phyloP scores from a whole-genome alignment of 1,140 invertebrate species.

The Phenacoccus solenopsis region DNA sequence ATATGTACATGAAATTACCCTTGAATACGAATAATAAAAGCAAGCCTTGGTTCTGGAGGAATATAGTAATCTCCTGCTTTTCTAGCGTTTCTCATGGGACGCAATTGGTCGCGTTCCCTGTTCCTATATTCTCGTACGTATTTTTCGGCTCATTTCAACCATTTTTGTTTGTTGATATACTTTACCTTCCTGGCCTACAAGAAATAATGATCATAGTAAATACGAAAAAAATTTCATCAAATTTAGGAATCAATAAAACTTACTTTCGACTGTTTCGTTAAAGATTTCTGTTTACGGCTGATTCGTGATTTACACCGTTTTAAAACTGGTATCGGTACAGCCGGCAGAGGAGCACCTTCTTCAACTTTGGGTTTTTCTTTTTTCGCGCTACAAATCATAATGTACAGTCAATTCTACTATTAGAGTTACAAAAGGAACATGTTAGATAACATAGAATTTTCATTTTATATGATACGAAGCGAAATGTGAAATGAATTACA shows the following conservation, averaged over 20 bases:
- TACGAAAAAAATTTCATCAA: background rate
- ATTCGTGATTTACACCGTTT: slow-evolving; percentile 18
- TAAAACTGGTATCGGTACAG: slow-evolving; percentile 21
- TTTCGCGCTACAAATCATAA: background rate
- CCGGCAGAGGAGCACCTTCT: background rate
- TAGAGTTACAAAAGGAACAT: background rate
- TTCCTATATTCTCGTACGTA: slow-evolving; percentile 88
- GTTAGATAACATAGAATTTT: background rate
- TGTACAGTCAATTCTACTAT: background rate
- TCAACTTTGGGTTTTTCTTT: background rate
- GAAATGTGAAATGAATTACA: background rate
- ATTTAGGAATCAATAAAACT: slow-evolving; percentile 7
- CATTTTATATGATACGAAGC: background rate
- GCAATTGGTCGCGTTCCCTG: slow-evolving; percentile 69
- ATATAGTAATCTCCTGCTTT: slow-evolving; percentile 92
- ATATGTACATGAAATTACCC: slow-evolving; percentile 44
- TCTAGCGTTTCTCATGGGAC: slow-evolving; percentile 69
- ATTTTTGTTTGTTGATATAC: slow-evolving; percentile 20
- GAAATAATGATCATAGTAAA: background rate
- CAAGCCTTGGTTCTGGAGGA: slow-evolving; percentile 85
- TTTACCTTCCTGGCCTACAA: slow-evolving; percentile 17
- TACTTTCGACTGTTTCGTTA: slow-evolving; percentile 48
- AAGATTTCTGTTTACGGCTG: slow-evolving; percentile 39
- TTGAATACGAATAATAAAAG: slow-evolving; percentile 91
- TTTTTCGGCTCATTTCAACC: slow-evolving; percentile 62